These are phyloP conservation scores for Odontomachus brunneus DNA, from an alignment of 1,140 invertebrate species.

Conservation along the genomic window DNA sequence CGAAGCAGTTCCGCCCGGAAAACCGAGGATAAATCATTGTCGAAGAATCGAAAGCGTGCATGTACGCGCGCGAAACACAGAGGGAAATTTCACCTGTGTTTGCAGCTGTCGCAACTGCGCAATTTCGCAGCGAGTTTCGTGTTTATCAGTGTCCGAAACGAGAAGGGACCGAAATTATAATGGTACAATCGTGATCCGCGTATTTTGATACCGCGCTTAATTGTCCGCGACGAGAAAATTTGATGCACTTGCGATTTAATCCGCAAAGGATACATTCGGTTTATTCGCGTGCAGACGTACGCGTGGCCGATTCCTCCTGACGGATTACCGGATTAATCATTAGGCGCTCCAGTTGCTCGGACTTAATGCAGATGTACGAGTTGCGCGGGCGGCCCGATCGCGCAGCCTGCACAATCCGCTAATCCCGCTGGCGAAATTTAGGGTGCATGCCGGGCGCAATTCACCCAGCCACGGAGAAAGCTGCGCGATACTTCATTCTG, in stretches of 20 bases:
- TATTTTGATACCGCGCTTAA: not conserved
- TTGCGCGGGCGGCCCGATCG: constrained; percentile 1
- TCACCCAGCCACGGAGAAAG: constrained; percentile 50
- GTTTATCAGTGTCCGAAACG: no score
- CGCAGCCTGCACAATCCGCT: constrained; percentile 40
- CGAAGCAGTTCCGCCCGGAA: no score
- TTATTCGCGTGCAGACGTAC: not conserved
- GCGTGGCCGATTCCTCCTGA: constrained; percentile 23
- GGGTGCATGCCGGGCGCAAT: constrained; percentile 16
- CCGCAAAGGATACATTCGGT: not conserved
- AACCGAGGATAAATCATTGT: no score
- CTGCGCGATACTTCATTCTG: constrained; percentile 61
- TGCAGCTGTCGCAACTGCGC: no score
- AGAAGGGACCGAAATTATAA: no score
- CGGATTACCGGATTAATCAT: constrained; percentile 34
- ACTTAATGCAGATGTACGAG: constrained; percentile 48
- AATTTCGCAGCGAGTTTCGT: no score
- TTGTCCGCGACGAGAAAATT: not conserved
- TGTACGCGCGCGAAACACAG: no score
- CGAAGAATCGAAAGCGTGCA: not conserved
- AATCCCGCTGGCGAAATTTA: constrained; percentile 52
- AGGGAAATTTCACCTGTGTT: no score
- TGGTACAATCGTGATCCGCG: not conserved
- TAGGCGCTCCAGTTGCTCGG: not conserved
- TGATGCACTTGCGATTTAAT: not conserved